A percentile compares a stretch with the other conserved stretches of the same genome.
phyloP scores from a whole-genome alignment of 1,140 invertebrate species.

The Tetraneura akinire region DNA sequence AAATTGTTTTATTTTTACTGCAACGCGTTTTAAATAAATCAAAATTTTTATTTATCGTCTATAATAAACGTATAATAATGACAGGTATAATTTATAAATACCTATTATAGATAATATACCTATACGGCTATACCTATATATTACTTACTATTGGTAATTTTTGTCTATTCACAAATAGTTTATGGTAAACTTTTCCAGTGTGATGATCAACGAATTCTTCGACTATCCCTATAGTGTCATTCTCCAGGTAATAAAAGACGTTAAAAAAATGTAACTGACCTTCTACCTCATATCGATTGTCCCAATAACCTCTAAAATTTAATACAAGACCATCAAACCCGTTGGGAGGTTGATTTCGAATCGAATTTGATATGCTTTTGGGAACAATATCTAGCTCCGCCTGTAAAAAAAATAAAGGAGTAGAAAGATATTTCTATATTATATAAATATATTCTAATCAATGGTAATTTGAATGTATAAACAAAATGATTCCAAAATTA shows the following conservation, averaged over 20 bases:
- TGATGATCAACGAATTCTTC: not conserved
- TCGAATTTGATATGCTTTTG: not conserved
- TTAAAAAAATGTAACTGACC: conserved; percentile 24
- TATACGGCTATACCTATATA: not conserved
- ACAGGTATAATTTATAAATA: no score
- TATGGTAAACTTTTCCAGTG: not conserved
- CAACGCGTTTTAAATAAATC: no score
- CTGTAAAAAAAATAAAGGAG: not conserved
- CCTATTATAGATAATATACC: no score
- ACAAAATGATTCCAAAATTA: not conserved
- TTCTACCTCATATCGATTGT: not conserved
- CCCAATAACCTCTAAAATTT: conserved; percentile 31
- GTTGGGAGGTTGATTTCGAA: not conserved
- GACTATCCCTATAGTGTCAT: not conserved
- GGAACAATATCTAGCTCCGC: not conserved
- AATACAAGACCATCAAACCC: not conserved
- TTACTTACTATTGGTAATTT: not conserved
- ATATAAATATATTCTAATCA: not conserved
- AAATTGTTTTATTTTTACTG: no score
- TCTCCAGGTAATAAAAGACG: not conserved
- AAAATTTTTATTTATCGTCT: no score
- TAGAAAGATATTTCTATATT: not conserved
- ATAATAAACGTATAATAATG: no score
- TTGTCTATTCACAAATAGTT: conserved; percentile 7
- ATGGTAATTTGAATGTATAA: not conserved